These are phyloP conservation scores for Parazoanthus atlanticus DNA, from an alignment of 92 coral and sea anemone species.

Conservation along the genomic window DNA sequence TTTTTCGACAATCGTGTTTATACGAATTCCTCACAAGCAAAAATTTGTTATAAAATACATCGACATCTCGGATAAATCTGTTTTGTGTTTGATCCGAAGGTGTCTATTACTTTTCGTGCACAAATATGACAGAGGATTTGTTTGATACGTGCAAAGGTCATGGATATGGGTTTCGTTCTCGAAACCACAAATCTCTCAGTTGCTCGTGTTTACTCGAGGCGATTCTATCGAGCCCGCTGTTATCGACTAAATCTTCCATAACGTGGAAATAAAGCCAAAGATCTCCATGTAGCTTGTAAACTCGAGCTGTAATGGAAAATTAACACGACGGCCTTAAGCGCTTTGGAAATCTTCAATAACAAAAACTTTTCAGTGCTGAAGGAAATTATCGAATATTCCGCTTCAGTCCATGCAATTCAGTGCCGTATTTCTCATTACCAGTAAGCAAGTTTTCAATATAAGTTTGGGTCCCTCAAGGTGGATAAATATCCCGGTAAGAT, in stretches of 20 bases:
- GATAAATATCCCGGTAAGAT: background rate
- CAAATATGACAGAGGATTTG: background rate
- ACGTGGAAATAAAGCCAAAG: background rate
- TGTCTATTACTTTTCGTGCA: slow-evolving; percentile 11
- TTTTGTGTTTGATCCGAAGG: background rate
- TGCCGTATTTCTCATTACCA: background rate
- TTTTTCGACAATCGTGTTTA: background rate
- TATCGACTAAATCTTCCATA: background rate
- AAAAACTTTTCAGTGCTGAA: background rate
- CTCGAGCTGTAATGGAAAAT: background rate
- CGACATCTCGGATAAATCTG: background rate
- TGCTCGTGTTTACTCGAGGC: background rate
- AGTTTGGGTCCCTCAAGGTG: background rate
- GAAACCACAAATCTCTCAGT: background rate
- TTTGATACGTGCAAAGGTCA: background rate
- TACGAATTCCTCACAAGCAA: background rate
- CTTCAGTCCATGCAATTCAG: background rate
- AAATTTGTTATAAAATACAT: background rate
- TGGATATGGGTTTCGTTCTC: background rate
- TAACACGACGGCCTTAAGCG: background rate
- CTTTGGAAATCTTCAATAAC: background rate
- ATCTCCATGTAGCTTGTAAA: background rate
- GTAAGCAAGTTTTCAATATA: background rate
- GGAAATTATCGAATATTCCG: background rate
- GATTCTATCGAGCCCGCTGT: background rate